Percentiles rank a stretch among this genome's conserved stretches.
These are phyloP conservation scores for Cyrtodaria siliqua DNA, from an alignment of 2,888 invertebrate genomes.

Conservation along the genomic window DNA sequence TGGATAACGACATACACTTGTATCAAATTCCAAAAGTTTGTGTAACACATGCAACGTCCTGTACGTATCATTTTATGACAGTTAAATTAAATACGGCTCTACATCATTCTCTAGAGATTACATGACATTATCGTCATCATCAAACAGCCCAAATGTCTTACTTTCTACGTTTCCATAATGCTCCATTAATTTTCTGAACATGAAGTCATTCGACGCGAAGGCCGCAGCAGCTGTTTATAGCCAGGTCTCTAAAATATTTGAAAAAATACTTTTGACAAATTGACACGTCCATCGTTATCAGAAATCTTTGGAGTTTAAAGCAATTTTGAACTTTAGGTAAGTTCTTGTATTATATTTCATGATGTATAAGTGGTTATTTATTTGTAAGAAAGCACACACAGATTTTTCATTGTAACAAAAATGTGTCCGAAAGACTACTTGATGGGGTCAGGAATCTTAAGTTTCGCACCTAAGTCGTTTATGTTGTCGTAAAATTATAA, in stretches of 20 bases:
- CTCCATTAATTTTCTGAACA: conserved; percentile 3
- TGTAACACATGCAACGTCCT: neutral
- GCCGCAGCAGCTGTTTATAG: conserved; percentile 19
- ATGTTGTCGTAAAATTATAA: conserved; percentile 63
- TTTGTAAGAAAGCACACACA: conserved; percentile 24
- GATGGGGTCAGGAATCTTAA: conserved; percentile 44
- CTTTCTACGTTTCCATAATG: conserved; percentile 1
- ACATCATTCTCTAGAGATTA: no score
- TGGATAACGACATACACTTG: no score
- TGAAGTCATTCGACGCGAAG: conserved; percentile 1
- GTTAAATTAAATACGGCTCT: conserved; percentile 6
- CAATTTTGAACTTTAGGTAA: conserved; percentile 37
- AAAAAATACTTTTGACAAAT: conserved; percentile 53
- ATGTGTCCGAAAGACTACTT: conserved; percentile 1
- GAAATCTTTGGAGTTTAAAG: conserved; percentile 54
- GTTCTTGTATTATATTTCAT: conserved; percentile 30
- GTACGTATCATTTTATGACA: conserved; percentile 9
- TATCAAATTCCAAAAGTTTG: no score
- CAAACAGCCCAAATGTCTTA: neutral
- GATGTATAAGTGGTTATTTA: conserved; percentile 33
- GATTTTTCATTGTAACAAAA: conserved; percentile 25
- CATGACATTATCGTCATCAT: no score
- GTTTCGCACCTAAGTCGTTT: conserved; percentile 53
- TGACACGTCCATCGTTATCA: conserved; percentile 58
- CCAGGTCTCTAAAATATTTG: conserved; percentile 9